Evolutionary conservation across 1,140 invertebrate species (phyloP), one percentile per base, ranked within the genome.

Genomic region (Bombus waltoni): DNA sequence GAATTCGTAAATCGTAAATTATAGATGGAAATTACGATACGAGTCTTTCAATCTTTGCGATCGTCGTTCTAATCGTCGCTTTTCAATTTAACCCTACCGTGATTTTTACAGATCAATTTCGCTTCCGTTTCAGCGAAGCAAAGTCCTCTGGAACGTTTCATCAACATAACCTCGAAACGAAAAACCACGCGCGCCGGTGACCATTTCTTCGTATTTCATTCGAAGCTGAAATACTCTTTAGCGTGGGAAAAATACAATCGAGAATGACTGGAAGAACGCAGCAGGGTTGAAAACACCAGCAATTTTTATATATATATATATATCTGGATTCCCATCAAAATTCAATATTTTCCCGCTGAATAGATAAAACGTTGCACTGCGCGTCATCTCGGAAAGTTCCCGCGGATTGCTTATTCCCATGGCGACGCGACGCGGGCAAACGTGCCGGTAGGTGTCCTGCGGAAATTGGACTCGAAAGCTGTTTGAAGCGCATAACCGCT

Each of bases 381-480:
- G 38, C 53, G n/a, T 35, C 73, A 40, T 25, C 18, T 53, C 32
- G 10, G 32, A 40, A 22, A 57, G 53, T 59, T 76, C 53, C 74
- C 53, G 74, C 74, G 53, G 25, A 35, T 47, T 2, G 18, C 6
- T 25, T 66, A 62, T 65, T 85, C 59, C 65, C 74, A 66, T n/a
- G n/a, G 38, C 42, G n/a, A 75, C 81, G 57, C 18, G 9, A 35
- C n/a, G 59, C 59, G 25, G 11, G 28, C 44, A 28, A 75, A 84
- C 72, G 38, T 59, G 25, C 66, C 53, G 73, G 32, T 44, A 59
- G 74, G 53, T 57, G 47, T 76, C 74, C 47, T 25, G 8, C 74
- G 74, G 65, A 42, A n/a, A 82, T 87, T 32, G 65, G 25, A 87
- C 40, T 57, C 66, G 59, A 66, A 83, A 76, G 74, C 65, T 32